Evolutionary conservation across 92 coral and sea anemone genomes (phyloP).

Genomic region (Umimayanthus kanabou): DNA sequence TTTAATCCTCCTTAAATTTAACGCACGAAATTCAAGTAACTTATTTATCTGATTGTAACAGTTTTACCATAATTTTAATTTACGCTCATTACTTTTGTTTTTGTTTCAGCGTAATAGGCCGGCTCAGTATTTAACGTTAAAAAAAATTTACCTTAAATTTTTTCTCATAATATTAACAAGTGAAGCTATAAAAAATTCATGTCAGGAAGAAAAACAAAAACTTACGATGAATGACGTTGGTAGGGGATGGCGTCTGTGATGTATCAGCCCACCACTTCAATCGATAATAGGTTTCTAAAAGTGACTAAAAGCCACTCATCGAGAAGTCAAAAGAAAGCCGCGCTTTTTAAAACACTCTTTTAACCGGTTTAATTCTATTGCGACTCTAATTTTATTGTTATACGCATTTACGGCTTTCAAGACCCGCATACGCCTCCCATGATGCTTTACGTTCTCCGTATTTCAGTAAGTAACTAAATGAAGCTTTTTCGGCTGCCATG

Average conservation of each 20-base stretch:
- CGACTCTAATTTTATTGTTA: neutral
- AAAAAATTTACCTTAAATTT: too few relatives aligned
- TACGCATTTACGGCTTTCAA: neutral
- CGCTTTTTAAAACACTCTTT: neutral
- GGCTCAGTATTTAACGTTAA: too few relatives aligned
- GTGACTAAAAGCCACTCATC: neutral
- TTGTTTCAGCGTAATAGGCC: too few relatives aligned
- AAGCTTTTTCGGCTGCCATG: too few relatives aligned
- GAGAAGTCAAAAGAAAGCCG: neutral
- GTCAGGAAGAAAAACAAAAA: too few relatives aligned
- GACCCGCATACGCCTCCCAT: neutral
- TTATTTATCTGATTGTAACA: too few relatives aligned
- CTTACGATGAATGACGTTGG: neutral
- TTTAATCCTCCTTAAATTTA: too few relatives aligned
- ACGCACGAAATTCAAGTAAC: too few relatives aligned
- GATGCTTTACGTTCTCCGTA: neutral
- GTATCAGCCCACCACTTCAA: neutral
- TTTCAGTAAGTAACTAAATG: too few relatives aligned
- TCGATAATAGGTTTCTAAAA: neutral
- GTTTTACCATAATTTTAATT: too few relatives aligned
- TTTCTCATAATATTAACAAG: neutral
- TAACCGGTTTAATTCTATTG: neutral
- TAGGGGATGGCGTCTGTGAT: neutral
- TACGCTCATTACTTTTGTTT: too few relatives aligned
- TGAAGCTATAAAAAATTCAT: neutral